A percentile compares a stretch with the other conserved stretches of the same genome.
Conservation (phyloP, 2,888 invertebrate genomes). For the Euzophera pinguis region DNA sequence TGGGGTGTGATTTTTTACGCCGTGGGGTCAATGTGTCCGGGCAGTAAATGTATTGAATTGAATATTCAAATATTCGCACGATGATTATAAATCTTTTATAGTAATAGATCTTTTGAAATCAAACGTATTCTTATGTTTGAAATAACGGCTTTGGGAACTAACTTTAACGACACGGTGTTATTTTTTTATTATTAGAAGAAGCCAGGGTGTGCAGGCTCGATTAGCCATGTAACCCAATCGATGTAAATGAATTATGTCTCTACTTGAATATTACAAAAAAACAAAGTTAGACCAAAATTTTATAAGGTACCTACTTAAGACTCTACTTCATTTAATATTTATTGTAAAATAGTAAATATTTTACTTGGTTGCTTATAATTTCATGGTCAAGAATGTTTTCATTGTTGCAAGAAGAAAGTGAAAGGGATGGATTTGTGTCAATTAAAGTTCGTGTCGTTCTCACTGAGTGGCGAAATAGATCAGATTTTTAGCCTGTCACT, state of each 20-base stretch:
- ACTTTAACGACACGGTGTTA: background rate
- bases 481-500: constrained; percentile 5
- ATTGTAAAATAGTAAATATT: constrained; percentile 23
- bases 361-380: too few relatives aligned
- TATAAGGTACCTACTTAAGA: too few relatives aligned
- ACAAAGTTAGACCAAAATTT: too few relatives aligned
- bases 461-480: constrained; percentile 61
- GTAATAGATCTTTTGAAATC: background rate
- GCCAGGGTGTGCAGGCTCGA: too few relatives aligned
- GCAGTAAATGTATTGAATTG: constrained; percentile 56
- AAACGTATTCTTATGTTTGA: background rate
- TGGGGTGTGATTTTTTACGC: constrained; percentile 68
- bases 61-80: constrained; percentile 68
- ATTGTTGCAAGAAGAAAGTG: constrained; percentile 43
- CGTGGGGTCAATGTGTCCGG: constrained; percentile 60
- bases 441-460: constrained; percentile 72
- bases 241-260: too few relatives aligned
- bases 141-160: background rate
- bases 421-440: constrained; percentile 61
- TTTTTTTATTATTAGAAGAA: too few relatives aligned
- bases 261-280: too few relatives aligned
- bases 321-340: too few relatives aligned
- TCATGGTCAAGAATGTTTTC: too few relatives aligned
- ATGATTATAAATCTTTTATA: constrained; percentile 33
- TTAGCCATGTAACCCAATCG: too few relatives aligned